Evolutionary conservation across 2,888 invertebrate genomes (phyloP), one percentile per base, ranked within the genome.

Genomic region (Andrena hattorfiana): DNA sequence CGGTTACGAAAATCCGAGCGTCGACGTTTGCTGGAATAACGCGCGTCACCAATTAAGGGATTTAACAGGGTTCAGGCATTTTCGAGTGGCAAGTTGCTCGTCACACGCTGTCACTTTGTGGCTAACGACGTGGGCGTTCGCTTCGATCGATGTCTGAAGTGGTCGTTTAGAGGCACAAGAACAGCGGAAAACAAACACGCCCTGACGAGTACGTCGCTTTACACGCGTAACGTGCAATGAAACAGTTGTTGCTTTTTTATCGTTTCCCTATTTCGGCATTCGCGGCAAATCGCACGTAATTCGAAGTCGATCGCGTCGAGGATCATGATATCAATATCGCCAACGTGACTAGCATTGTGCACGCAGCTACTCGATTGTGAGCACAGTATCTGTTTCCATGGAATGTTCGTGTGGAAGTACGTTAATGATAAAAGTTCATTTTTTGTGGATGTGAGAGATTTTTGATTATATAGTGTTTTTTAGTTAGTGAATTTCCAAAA

Each of bases 81-180:
- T 78, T 81, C n/a, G 49, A 81, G 81, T 81, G 72, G 78, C 79
- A 78, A 78, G 79, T 81, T 81, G 80, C 80, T 72, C 80, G 80
- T 81, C 78, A 72, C 80, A 63, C 67, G 72, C 68, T 81, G 79
- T 81, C 81, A 81, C 72, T 81, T 78, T 72, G 81, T 56, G 81
- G 81, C 72, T 81, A 81, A 81, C 81, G 81, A 81, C 66, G 78
- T 60, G 67, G 48, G 71, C 54, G 60, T 26, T 66, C 10, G 67
- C 71, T 30, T 35, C 81, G 81, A 78, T 81, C 81, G 81, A 81
- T 81, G 79, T 81, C 81, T 78, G 72, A 78, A 81, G 81, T 78
- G 79, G 81, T 81, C 79, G 81, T 81, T 81, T 78, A 78, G 72
- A 49, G 67, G 72, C 35, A 62, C 35, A 68, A 68, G 81, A 78